These are phyloP conservation scores for Orientallactaga sibirica DNA, from an alignment of 2,797 vertebrate genomes.

Conservation along the genomic window DNA sequence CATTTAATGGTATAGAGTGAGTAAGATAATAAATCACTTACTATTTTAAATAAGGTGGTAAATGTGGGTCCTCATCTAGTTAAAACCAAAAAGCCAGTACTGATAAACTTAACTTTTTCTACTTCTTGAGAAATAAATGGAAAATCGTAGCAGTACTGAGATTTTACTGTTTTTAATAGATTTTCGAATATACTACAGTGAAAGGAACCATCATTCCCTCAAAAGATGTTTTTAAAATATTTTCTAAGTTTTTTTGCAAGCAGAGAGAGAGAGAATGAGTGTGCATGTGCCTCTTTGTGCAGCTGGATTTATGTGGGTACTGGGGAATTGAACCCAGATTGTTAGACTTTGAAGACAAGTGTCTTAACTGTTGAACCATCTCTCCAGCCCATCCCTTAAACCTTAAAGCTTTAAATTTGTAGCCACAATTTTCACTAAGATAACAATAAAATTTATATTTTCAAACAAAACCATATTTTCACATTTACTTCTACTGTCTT, in stretches of 20 bases:
- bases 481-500: not conserved
- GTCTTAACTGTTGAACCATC: too few species aligned
- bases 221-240: too few species aligned
- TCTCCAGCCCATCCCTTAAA: not conserved
- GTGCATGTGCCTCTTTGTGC: too few species aligned
- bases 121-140: not conserved
- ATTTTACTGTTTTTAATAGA: not conserved
- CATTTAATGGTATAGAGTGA: not conserved
- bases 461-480: not conserved
- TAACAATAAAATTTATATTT: not conserved
- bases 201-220: too few species aligned
- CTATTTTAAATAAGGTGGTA: not conserved
- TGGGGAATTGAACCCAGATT: too few species aligned
- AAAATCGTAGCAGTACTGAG: not conserved
- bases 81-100: not conserved
- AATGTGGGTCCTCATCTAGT: not conserved
- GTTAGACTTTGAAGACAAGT: too few species aligned
- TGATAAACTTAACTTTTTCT: not conserved
- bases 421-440: not conserved
- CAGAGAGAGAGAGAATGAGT: not conserved
- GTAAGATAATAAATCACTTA: not conserved
- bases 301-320: too few species aligned
- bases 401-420: not conserved
- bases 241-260: not conserved
- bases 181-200: too few species aligned